Evolutionary conservation across 2,888 invertebrate genomes (phyloP), one percentile per base, ranked within the genome.

Genomic region (Xestia sexstrigata): DNA sequence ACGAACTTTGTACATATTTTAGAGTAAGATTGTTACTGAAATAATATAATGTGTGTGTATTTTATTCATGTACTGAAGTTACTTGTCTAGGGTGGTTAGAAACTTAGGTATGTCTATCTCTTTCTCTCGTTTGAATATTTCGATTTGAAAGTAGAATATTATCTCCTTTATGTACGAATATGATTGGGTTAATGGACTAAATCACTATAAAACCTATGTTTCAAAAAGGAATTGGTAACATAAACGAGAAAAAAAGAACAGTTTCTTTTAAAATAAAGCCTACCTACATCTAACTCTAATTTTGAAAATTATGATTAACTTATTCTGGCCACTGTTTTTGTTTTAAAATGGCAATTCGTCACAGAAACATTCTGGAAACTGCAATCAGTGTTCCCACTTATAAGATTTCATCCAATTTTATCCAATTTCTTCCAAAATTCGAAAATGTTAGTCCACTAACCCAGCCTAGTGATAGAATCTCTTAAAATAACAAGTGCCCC

Each of bases 401-500:
- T 35, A 45, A 62, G 3, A 67, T 39, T 67, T 39, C 30, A 45
- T 4, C n/a, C 9, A 42, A 49, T 52, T 67, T 39, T 39, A 45
- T 4, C n/a, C 9, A 42, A 49, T 52, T 42, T 45, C 8, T 66
- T 62, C 39, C 30, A 62, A 79, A 47, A 42, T 49, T 7, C 6
- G 30, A 69, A 67, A 60, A 73, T 45, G 67, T 80, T 82, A 84
- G 87, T 91, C 89, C 90, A 91, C 90, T 91, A 90, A 83, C 81
- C 89, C 86, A 87, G 55, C 74, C 73, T 79, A 81, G 76, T 88
- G 84, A 84, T 86, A 86, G 83, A 88, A 88, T 90, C 87, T 88
- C 83, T 90, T 86, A 87, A 89, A 88, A 91, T 89, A 90, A 93
- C 90, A 94, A 95, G 94, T 95, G 94, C 95, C 95, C 95, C 95